phyloP scores from a whole-genome alignment of 2,113 vertebrate species.

The Gymnocephalus cernua region DNA sequence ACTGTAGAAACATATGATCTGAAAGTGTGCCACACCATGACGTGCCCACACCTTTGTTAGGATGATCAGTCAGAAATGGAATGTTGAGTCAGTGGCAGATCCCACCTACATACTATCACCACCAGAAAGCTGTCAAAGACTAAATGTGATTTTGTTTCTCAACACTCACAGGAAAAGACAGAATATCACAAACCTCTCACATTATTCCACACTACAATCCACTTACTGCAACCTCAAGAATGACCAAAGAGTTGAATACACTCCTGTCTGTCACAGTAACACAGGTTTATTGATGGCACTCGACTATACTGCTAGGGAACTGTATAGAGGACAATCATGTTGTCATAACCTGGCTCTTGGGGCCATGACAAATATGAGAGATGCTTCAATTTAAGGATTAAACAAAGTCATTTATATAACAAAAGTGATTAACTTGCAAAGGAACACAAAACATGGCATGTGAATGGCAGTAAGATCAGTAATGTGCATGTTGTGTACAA shows the following conservation, averaged over 20 bases:
- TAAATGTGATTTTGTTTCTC: not conserved
- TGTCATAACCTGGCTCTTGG: no score
- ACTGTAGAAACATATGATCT: not conserved
- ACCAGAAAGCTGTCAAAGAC: not conserved
- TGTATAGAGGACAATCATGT: no score
- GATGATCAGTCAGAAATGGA: slow-evolving; percentile 22
- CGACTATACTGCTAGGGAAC: no score
- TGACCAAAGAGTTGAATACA: not conserved
- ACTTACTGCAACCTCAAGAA: not conserved
- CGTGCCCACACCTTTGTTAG: not conserved
- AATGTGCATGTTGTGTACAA: no score
- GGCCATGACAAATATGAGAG: no score
- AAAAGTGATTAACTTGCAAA: no score
- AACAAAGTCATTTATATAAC: no score
- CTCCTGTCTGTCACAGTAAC: not conserved
- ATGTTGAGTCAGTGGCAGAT: slow-evolving; percentile 26
- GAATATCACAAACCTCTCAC: not conserved
- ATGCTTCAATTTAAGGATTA: no score
- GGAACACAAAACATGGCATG: no score
- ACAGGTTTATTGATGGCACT: not conserved
- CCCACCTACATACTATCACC: not conserved
- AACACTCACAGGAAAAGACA: not conserved
- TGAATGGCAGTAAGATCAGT: no score
- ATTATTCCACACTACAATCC: not conserved
- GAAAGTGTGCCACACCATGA: not conserved